Evolutionary conservation across 2,888 invertebrate species (phyloP), one percentile per base, ranked within the genome.

Genomic region (Merodon equestris): DNA sequence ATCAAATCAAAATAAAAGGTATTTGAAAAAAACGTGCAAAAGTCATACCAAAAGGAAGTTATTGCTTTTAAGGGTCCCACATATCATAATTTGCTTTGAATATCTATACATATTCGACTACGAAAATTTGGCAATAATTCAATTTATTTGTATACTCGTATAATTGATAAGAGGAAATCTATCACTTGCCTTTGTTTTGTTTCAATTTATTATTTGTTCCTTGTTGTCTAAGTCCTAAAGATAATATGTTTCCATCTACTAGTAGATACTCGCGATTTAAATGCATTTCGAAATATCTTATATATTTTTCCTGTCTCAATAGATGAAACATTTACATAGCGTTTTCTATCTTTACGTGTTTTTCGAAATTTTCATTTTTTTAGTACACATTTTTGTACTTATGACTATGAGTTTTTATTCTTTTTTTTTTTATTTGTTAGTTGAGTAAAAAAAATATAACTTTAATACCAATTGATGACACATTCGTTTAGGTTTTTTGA

Each of bases 371-470:
- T 12, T 60, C 17, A 17, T 3, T 51, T 53, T 45, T 61, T 61
- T 61, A 70, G 68, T 70, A 47, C 70, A 40, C 60, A 9, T 15
- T 19, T 70, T 70, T 70, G 53, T 70, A 70, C 70, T 70, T 36
- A 54, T 61, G 54, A 70, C 70, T 70, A 61, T 27, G 9, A 10
- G 58, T 45, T 38, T 58, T 67, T 50, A 36, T 50, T 15, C 34
- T 27, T 14, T 45, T 40, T 18, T 36, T 57, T 36, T 47, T 40
- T 9, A 15, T 48, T 51, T 48, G 9, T 40, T 12, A n/a, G 12
- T 17, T 54, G 27, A 27, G 14, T 48, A 40, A 19, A 34, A 44
- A 17, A 10, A 18, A 10, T 15, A 44, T n/a, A 10, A 58, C 36
- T 40, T 51, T 51, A 68, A 58, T 58, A 68, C 53, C 51, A 70